Evolutionary conservation across 2,797 vertebrate genomes (phyloP), one percentile per base, ranked within the genome.

Genomic region (Pogoniulus pusillus): DNA sequence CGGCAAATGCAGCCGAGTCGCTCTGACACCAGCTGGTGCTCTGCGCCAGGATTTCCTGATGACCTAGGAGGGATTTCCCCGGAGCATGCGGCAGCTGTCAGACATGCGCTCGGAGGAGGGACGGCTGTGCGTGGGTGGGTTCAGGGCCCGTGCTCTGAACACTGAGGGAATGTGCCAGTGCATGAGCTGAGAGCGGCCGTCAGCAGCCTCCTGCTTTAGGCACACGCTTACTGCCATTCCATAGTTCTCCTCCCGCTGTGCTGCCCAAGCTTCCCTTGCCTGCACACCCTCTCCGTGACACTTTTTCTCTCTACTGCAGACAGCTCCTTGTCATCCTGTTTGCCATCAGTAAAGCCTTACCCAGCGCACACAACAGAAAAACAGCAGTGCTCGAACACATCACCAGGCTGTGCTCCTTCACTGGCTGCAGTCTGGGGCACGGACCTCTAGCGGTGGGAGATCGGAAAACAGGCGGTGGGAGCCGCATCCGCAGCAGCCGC

Each of bases 51-150:
- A 37, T 65, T 72, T 76, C 10, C 35, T 15, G 13, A 2, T 8
- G n/a, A 32, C 5, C 7, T 8, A 29, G 6, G 22, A 7, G 18
- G 16, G 18, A 11, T 15, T 58, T 51, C 84, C 17, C 17, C 0
- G 0, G 0, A 2, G 9, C 6, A 12, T 3, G 7, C 0, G 0
- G 43, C 43, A 4, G n/a, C 8, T 15, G 11, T 14, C 24, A 14
- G 43, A 4, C 14, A 7, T 0, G 16, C 16, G 37, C 64, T 7
- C 23, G 6, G n/a, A 5, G 18, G 30, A 27, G 4, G 16, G 12
- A 10, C 0, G 0, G 23, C 47, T 49, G 12, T 47, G 47, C 47
- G 47, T 8, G 47, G 22, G 22, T 47, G 47, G 4, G 16, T 49
- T 15, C 3, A 8, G 9, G 24, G 9, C 20, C 29, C 14, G 51